Evolutionary conservation across 2,113 vertebrate genomes (phyloP), one percentile per base, ranked within the genome.

Genomic region (Mionectes macconnelli): DNA sequence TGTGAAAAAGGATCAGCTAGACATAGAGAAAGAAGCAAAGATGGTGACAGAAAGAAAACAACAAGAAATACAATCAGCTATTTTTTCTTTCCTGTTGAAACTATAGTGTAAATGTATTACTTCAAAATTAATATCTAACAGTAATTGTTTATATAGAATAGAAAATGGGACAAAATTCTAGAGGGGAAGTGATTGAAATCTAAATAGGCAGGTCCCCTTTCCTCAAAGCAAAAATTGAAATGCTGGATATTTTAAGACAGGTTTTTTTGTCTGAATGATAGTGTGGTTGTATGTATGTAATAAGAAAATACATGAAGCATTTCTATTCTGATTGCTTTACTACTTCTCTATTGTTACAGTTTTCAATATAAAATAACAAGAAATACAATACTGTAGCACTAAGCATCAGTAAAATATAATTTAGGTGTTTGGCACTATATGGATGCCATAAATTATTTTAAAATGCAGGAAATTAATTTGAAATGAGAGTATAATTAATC

Each of bases 71-170:
- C 17, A 73, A 37, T 74, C 42, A 83, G 42, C 70, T 93, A 11
- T 42, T 74, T 87, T 98, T 95, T 76, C 76, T 87, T 75, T 22
- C 44, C 56, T 70, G 47, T 77, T 69, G 62, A 94, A 94, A 90
- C 78, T 60, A 49, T 0, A 10, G 35, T 60, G 42, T 57, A 89
- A 81, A 74, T 52, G 35, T 27, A 47, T 40, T 45, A 62, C 30
- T 30, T 42, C 40, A 67, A 49, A 92, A 84, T 57, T 57, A 77
- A 63, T 37, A 67, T 21, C 18, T 56, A 57, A 88, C 74, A 39
- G 25, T 45, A 81, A 49, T 83, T 55, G 13, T 23, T 83, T 79
- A 23, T 40, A 17, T 19, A 28, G 44, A 63, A 68, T 19, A 81
- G 49, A 75, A 94, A 86, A 79, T n/a, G 18, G 37, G 28, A 63